A percentile compares a stretch with the other conserved stretches of the same genome.
phyloP scores from a whole-genome alignment of 2,797 vertebrate species.

The Peromyscus eremicus region DNA sequence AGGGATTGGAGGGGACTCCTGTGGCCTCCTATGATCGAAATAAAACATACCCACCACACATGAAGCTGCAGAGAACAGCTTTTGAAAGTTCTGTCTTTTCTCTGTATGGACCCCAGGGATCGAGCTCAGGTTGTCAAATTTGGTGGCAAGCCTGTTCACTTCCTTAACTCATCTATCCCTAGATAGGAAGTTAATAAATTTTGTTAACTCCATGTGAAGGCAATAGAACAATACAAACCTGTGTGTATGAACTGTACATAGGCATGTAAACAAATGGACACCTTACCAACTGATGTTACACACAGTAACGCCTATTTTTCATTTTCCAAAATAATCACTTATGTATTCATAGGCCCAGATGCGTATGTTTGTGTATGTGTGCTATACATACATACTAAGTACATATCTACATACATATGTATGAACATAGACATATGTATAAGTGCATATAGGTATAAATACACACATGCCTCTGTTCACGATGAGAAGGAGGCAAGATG shows the following conservation, averaged over 20 bases:
- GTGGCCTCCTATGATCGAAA: neutral
- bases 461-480: neutral
- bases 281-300: neutral
- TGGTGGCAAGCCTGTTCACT: neutral
- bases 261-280: neutral
- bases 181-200: constrained; percentile 1
- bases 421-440: too few relatives aligned
- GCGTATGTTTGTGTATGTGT: neutral
- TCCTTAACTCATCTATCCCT: neutral
- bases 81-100: neutral
- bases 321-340: constrained; percentile 29
- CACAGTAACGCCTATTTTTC: neutral
- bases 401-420: neutral
- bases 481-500: neutral
- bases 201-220: constrained; percentile 5
- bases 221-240: neutral
- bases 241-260: neutral
- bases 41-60: neutral
- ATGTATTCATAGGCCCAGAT: neutral
- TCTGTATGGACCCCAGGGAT: neutral
- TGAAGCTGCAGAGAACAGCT: neutral
- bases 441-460: neutral
- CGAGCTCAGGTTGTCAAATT: neutral
- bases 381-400: neutral
- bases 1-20: too few relatives aligned